Conservation (phyloP, 1,140 invertebrate species). For the Gryon sp. region DNA sequence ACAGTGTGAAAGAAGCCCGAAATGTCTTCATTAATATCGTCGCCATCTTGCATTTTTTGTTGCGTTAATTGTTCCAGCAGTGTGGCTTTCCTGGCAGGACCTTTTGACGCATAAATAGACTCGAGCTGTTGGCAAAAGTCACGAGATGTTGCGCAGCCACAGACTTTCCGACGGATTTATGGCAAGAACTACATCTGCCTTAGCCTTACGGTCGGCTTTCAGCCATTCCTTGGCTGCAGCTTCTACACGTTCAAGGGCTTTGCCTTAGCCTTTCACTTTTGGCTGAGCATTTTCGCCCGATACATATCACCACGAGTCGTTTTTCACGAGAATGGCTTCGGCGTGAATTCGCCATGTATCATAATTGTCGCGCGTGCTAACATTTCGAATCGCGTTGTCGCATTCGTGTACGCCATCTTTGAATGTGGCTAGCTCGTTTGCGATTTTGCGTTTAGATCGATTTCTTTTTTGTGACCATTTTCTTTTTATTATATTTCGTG, state of each 20-base stretch:
- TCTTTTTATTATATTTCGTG: too few relatives aligned
- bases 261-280: constrained; percentile 10
- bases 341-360: constrained; percentile 26
- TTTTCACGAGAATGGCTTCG: constrained; percentile 11
- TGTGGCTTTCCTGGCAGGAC: not conserved
- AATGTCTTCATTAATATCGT: not conserved
- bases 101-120: not conserved
- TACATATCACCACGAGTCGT: constrained; percentile 28
- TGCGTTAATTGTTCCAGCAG: constrained; percentile 1
- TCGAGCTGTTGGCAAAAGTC: not conserved
- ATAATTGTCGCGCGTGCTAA: constrained; percentile 26
- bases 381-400: constrained; percentile 10
- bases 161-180: not conserved
- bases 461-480: too few relatives aligned
- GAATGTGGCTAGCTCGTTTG: not conserved
- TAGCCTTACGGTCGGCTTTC: constrained; percentile 6
- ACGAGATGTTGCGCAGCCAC: not conserved
- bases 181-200: not conserved
- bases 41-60: constrained; percentile 10
- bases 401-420: constrained; percentile 24
- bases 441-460: not conserved
- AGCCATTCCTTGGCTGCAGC: constrained; percentile 13
- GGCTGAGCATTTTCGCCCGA: constrained; percentile 15
- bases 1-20: not conserved
- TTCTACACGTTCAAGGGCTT: not conserved